phyloP scores from a whole-genome alignment of 2,113 vertebrate species.

The Pteruthius melanotis region DNA sequence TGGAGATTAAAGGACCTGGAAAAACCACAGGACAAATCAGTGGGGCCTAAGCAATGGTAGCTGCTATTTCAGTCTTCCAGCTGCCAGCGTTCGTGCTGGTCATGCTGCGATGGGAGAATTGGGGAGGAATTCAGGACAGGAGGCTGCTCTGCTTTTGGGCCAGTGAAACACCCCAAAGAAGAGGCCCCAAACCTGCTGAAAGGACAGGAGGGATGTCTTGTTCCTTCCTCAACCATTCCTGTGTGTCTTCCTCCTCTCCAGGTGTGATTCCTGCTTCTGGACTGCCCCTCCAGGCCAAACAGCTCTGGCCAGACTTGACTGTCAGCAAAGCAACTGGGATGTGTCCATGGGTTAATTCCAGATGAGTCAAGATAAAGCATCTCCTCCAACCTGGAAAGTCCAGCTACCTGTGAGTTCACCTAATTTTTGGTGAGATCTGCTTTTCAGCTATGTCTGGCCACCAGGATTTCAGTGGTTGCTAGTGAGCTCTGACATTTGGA shows the following conservation, averaged over 20 bases:
- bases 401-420: neutral
- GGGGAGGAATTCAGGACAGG: neutral
- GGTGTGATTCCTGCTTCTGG: neutral
- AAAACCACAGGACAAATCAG: constrained; percentile 70
- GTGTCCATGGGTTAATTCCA: neutral
- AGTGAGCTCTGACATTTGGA: neutral
- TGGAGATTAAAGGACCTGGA: constrained; percentile 47
- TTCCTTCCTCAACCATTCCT: neutral
- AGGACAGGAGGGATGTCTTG: neutral
- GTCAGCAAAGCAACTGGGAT: neutral
- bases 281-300: neutral
- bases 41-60: constrained; percentile 46
- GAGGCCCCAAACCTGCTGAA: neutral
- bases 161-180: neutral
- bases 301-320: neutral
- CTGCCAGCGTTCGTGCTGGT: neutral
- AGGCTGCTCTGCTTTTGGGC: neutral
- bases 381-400: neutral
- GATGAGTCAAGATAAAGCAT: neutral
- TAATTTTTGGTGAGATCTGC: neutral
- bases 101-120: neutral
- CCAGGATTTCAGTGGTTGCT: neutral
- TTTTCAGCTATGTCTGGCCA: neutral
- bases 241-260: neutral
- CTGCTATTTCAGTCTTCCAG: constrained; percentile 58